Evolutionary conservation across 1,140 invertebrate genomes (phyloP).

Genomic region (Limonius californicus): DNA sequence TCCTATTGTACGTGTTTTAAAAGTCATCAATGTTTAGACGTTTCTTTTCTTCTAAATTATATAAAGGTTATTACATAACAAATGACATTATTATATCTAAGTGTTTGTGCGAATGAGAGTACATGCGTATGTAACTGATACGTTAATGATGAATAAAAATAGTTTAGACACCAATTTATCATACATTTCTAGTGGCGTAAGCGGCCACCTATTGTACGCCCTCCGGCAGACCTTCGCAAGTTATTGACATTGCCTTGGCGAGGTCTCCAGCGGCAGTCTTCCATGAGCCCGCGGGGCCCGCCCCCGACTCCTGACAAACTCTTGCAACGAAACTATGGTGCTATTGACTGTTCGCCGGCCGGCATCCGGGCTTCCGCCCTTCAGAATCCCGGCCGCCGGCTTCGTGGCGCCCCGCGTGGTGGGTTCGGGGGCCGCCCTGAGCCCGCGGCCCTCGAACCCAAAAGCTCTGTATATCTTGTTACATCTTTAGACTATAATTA

Average conservation of each 20-base stretch:
- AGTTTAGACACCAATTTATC: conserved; percentile 37
- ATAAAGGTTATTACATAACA: conserved; percentile 13
- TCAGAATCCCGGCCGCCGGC: conserved; percentile 25
- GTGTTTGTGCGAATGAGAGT: conserved; percentile 18
- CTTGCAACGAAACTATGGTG: conserved; percentile 48
- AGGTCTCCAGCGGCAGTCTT: conserved; percentile 46
- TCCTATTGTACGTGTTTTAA: conserved; percentile 38
- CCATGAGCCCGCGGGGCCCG: conserved; percentile 37
- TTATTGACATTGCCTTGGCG: conserved; percentile 29
- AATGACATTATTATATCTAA: conserved; percentile 15
- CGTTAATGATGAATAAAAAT: conserved; percentile 16
- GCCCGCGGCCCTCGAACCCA: conserved; percentile 35
- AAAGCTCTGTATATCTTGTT: conserved; percentile 42
- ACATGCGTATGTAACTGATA: conserved; percentile 4
- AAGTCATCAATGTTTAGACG: conserved; percentile 34
- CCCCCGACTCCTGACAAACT: conserved; percentile 33
- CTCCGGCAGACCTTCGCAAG: conserved; percentile 6
- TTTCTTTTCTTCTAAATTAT: conserved; percentile 17
- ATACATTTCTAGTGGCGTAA: conserved; percentile 34
- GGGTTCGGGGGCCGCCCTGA: conserved; percentile 33
- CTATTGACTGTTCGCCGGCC: conserved; percentile 40
- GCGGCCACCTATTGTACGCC: conserved; percentile 21
- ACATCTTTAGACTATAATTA: conserved; percentile 39
- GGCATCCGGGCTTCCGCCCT: conserved; percentile 18
- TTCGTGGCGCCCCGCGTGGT: conserved; percentile 28